Evolutionary conservation across 1,140 invertebrate species (phyloP).

Genomic region (Euwallacea similis): DNA sequence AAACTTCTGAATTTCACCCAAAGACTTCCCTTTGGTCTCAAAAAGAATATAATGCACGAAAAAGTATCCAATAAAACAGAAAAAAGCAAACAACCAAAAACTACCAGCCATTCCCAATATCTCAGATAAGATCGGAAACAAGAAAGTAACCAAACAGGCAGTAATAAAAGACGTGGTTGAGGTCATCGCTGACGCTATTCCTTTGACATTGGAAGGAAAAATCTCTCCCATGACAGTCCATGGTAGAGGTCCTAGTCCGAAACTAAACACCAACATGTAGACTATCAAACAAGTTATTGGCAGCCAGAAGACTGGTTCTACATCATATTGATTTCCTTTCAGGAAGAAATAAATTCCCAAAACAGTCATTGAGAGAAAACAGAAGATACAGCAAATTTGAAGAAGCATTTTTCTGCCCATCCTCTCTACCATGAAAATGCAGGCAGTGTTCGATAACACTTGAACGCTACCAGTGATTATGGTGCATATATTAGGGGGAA

Average conservation of each 20-base stretch:
- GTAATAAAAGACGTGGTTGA: constrained; percentile 75
- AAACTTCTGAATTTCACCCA: constrained; percentile 56
- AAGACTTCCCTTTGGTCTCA: constrained; percentile 80
- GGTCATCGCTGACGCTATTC: constrained; percentile 70
- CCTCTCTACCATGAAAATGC: constrained; percentile 73
- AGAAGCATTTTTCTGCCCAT: constrained; percentile 69
- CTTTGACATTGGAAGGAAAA: constrained; percentile 74
- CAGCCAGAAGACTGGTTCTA: constrained; percentile 46
- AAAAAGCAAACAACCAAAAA: constrained; percentile 78
- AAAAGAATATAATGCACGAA: constrained; percentile 67
- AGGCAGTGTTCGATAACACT: constrained; percentile 69
- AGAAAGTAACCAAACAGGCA: constrained; percentile 77
- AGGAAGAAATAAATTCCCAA: constrained; percentile 48
- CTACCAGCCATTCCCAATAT: constrained; percentile 67
- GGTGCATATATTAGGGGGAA: constrained; percentile 61
- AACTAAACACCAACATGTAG: constrained; percentile 45
- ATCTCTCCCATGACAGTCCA: constrained; percentile 84
- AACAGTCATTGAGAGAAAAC: constrained; percentile 37
- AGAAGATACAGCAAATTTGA: constrained; percentile 64
- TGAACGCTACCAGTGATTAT: constrained; percentile 81
- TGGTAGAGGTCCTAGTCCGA: constrained; percentile 77
- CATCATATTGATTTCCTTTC: constrained; percentile 38
- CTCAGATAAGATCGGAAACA: constrained; percentile 63
- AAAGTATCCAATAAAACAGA: constrained; percentile 50
- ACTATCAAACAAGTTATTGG: constrained; percentile 44